Base-by-base conservation (phyloP, 2,113 vertebrate genomes). In the Zosterops japonicus region DNA sequence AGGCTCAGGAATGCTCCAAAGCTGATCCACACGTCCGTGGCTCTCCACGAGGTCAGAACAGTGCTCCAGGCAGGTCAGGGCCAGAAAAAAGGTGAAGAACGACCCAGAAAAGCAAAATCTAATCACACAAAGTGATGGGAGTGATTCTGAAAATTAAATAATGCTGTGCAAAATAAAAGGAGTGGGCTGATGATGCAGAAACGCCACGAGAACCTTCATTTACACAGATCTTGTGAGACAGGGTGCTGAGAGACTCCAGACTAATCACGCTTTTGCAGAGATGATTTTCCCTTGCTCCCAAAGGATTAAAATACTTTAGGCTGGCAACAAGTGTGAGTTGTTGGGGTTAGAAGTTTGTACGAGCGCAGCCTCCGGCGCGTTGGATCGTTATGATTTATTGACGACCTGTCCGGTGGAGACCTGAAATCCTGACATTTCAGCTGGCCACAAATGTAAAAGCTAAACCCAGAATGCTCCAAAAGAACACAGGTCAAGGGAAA, bases 21-120 rank as follows among this genome's bases (percentile, higher is more conserved):
- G 70, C 29, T 72, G 53, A 53, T 72, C 82, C 63, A 29, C 2
- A 4, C 0, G 1, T 28, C 19, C 2, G 0, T 13, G 10, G 16
- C 31, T 70, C 49, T 70, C 35, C 6, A 2, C 4, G n/a, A 69
- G 47, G 90, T 47, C 27, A 92, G 22, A 74, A 52, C 28, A 35
- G 25, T 17, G 59, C 33, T 90, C 27, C 52, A 36, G 42, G 68
- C 29, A 74, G 31, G 13, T 31, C 78, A 53, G 41, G 53, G 44
- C 33, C 64, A 70, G 35, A 64, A 88, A 88, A 19, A 93, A 53
- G 52, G 44, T 39, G 44, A 63, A 56, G 12, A 56, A 74, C 4
- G 1, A n/a, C 25, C 13, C 69, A 36, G 39, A 20, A 44, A 78
- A 53, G 16, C 5, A 24, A 8, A 4, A 8, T 22, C 2, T 4